Conservation (phyloP, 2,888 invertebrate genomes). For the Ligdia adustata region DNA sequence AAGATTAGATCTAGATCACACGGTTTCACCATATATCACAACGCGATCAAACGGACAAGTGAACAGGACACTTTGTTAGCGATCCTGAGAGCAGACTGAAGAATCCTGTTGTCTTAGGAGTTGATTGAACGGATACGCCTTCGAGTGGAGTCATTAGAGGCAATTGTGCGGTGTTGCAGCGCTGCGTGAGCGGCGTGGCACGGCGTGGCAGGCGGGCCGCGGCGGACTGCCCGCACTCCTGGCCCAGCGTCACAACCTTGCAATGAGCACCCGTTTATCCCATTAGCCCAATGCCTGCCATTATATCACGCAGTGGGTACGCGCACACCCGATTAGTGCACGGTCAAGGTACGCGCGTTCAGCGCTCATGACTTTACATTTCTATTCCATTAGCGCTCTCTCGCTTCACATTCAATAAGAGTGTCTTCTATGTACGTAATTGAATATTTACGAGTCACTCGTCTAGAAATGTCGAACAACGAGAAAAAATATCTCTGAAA, state of each 20-base stretch:
- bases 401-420: constrained; percentile 14
- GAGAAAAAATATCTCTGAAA: constrained; percentile 37
- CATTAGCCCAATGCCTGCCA: constrained; percentile 76
- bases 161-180: constrained; percentile 72
- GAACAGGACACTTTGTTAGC: constrained; percentile 48
- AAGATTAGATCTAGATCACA: constrained; percentile 33
- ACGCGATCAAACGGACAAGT: constrained; percentile 36
- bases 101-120: constrained; percentile 74
- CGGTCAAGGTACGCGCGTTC: constrained; percentile 74
- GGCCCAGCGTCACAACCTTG: constrained; percentile 71
- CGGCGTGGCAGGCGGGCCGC: constrained; percentile 65
- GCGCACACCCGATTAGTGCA: constrained; percentile 65
- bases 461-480: constrained; percentile 17
- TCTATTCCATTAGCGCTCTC: constrained; percentile 28
- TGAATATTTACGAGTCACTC: constrained; percentile 19
- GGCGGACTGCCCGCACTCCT: constrained; percentile 16
- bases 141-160: constrained; percentile 76
- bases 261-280: constrained; percentile 77
- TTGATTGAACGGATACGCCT: constrained; percentile 78
- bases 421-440: constrained; percentile 1
- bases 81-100: constrained; percentile 61
- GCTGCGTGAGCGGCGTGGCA: constrained; percentile 61
- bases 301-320: constrained; percentile 69
- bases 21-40: constrained; percentile 41
- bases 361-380: constrained; percentile 38